Percentiles rank a stretch among this genome's conserved stretches.
phyloP scores from a whole-genome alignment of 1,140 invertebrate genomes.

The Littorina saxatilis region DNA sequence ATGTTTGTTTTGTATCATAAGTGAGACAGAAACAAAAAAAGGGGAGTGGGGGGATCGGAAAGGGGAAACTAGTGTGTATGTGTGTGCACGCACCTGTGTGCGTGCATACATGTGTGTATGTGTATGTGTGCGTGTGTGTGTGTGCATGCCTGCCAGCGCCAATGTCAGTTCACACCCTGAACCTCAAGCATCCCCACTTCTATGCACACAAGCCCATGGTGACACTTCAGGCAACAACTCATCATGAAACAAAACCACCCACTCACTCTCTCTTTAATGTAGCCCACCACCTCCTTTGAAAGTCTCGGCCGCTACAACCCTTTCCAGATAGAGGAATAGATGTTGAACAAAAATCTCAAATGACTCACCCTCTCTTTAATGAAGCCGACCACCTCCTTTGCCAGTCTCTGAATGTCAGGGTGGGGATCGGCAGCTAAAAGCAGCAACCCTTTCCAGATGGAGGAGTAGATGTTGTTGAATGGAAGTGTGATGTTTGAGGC shows the following conservation, averaged over 20 bases:
- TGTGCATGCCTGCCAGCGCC: no score
- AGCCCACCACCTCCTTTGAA: conserved; percentile 85
- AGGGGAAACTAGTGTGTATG: no score
- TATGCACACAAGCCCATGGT: not conserved
- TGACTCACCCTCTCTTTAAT: conserved; percentile 85
- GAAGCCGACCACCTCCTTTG: conserved; percentile 85
- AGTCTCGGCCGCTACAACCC: no score
- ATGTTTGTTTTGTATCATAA: no score
- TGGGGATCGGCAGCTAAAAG: conserved; percentile 89
- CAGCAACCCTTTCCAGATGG: conserved; percentile 88
- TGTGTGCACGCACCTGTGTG: no score
- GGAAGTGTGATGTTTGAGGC: conserved; percentile 32
- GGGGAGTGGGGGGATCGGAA: no score
- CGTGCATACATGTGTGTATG: no score
- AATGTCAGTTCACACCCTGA: no score
- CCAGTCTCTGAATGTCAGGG: conserved; percentile 86
- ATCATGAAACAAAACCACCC: not conserved
- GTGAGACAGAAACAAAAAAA: no score
- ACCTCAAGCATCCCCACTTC: no score
- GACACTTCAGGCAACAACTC: not conserved
- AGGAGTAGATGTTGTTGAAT: conserved; percentile 84
- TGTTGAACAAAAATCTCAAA: not conserved
- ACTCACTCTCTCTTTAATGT: conserved; percentile 86
- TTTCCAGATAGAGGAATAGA: no score
- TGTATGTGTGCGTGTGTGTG: no score